Base-by-base conservation (phyloP, 2,113 vertebrate species). In the Aphyosemion australe region DNA sequence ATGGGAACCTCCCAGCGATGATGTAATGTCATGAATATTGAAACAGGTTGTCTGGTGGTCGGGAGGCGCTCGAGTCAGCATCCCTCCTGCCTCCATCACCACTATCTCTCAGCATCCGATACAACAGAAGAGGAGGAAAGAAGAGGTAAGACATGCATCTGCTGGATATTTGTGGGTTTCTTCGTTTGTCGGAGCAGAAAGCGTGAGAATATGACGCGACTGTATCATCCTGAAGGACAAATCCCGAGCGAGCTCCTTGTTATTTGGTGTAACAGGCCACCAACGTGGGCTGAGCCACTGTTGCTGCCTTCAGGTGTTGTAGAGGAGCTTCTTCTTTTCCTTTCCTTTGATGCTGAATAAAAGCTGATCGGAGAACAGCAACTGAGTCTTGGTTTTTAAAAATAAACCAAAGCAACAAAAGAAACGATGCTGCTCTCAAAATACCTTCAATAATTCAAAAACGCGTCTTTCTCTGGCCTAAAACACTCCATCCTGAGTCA, bases 1-100 rank as follows among this genome's bases (percentile, higher is more conserved):
- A 49, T 34, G 19, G 41, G 64, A 48, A 76, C 86, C 82, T 77
- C 88, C 87, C 61, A 48, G 61, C 75, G 70, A 80, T 92, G 91
- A 92, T 86, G 89, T 92, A 86, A 92, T 85, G 77, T 84, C 81
- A 91, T 89, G 90, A 89, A 87, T 88, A 90, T 89, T 91, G 72
- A 87, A 91, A 73, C 73, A 72, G 78, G 69, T 78, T 85, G 72
- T 70, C 75, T 74, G 84, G 80, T 84, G 84, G 65, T 87, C 69
- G 79, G 82, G 85, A 84, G 87, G 88, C 82, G 80, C 86, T 82
- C 67, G 73, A 85, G 61, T 83, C 89, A 85, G 86, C 87, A 80
- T 86, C 88, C 81, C 61, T 54, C 80, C 84, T 74, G 67, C 80
- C 56, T 83, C 74, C 78, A 81, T 85, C 84, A 80, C 62, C 79